Percentiles rank a stretch among this genome's conserved stretches.
Conservation (phyloP, 2,113 vertebrate species). For the Burhinus bistriatus region DNA sequence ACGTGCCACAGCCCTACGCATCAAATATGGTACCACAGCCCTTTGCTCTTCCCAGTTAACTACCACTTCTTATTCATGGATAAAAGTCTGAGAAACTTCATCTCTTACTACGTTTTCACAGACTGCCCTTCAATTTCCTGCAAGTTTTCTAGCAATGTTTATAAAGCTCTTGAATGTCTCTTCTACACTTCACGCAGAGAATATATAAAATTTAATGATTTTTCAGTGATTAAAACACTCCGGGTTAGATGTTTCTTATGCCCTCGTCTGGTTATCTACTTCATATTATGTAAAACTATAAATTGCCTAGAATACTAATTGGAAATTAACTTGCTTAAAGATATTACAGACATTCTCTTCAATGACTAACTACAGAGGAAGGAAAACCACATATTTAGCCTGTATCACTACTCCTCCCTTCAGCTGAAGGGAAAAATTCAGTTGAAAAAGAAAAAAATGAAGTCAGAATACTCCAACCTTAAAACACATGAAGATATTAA, state of each 20-base stretch:
- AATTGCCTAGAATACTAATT: neutral
- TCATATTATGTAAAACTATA: neutral
- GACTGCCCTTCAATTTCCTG: neutral
- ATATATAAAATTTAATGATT: neutral
- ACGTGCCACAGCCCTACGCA: neutral
- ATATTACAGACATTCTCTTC: neutral
- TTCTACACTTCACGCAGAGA: neutral
- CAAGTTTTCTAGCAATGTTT: neutral
- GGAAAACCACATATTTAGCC: neutral
- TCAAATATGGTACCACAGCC: neutral
- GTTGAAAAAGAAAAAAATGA: neutral
- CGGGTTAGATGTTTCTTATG: neutral
- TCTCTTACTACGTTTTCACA: neutral
- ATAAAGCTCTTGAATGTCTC: neutral
- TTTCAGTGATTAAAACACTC: slow-evolving; percentile 3
- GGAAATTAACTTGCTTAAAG: neutral
- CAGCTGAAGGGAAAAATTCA: neutral
- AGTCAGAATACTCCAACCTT: neutral
- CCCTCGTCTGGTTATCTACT: neutral
- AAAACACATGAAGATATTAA: neutral
- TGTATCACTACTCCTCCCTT: neutral
- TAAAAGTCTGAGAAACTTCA: neutral
- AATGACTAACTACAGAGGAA: neutral
- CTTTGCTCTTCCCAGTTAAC: neutral
- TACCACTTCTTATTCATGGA: neutral